Evolutionary conservation across 2,797 vertebrate genomes (phyloP), one percentile per base, ranked within the genome.

Genomic region (Eulemur rubriventer): DNA sequence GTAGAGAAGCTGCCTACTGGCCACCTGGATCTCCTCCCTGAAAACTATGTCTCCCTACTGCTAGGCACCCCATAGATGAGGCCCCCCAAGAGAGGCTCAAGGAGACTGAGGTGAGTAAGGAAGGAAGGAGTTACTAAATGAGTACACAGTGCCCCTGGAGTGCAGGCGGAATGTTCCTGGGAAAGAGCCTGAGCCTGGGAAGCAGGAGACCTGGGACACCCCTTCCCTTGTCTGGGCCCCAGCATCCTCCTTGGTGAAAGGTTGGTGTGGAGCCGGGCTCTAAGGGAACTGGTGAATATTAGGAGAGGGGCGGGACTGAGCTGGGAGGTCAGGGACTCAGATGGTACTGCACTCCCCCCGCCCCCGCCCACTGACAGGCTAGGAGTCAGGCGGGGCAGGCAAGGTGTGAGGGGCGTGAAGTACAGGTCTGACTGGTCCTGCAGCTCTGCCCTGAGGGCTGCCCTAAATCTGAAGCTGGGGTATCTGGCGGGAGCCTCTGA

Each of bases 81-180:
- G 67, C 41, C 43, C 72, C 89, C 48, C 59, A 67, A 73, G 91
- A 96, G 57, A 93, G 55, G 17, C 33, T 14, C 83, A 82, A 41
- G 9, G 43, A 97, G 92, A 65, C 80, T 4, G 76, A 95, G 84
- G 98, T 97, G 83, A 97, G 96, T 69, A 46, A 30, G 13, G 50
- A 75, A 33, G 33, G 63, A 59, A 82, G 14, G 24, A 38, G 4
- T 28, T 55, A 26, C 80, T 5, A 3, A 48, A 46, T 38, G 57
- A 26, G 4, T 16, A 0, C 28, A 18, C 11, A 18, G 46, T 14
- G 46, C 14, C 81, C 20, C 75, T 65, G 22, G 16, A 24, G n/a
- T n/a, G 2, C 41, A 59, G 70, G 82, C 28, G 55, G 30, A 41
- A 6, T 61, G 78, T 61, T 22, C 18, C 70, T 43, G 26, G 57